Evolutionary conservation across 2,113 vertebrate species (phyloP).

Genomic region (Peromyscus leucopus): DNA sequence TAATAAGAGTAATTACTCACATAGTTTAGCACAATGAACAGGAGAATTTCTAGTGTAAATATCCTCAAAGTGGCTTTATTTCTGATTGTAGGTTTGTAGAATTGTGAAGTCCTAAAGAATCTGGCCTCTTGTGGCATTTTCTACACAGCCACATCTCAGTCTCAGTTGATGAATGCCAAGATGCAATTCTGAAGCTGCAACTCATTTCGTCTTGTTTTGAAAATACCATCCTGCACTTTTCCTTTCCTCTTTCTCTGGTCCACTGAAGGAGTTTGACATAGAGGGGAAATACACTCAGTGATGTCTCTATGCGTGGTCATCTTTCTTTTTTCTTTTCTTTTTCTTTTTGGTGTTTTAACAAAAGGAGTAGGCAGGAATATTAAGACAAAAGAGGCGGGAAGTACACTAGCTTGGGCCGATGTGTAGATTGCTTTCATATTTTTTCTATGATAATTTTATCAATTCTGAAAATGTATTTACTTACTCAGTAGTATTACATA

Average conservation of each 20-base stretch:
- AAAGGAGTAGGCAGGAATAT: constrained; percentile 44
- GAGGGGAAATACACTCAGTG: constrained; percentile 14
- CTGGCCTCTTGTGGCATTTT: background rate
- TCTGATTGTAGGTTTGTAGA: background rate
- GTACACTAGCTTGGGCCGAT: background rate
- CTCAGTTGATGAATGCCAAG: background rate
- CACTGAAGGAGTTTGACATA: background rate
- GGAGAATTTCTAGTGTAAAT: background rate
- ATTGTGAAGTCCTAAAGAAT: background rate
- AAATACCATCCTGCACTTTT: background rate
- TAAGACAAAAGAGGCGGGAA: background rate
- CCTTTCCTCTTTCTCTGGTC: background rate
- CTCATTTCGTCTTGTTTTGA: constrained; percentile 33
- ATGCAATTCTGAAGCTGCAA: background rate
- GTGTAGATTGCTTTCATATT: background rate
- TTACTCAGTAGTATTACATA: background rate
- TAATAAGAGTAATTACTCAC: background rate
- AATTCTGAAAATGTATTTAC: background rate
- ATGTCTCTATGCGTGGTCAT: background rate
- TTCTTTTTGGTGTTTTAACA: constrained; percentile 9
- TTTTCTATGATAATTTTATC: background rate
- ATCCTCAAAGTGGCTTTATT: background rate
- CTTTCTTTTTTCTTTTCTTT: background rate
- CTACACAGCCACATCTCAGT: background rate
- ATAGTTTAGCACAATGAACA: background rate